Conservation (phyloP, 2,888 invertebrate genomes). For the Metacarcinus magister region DNA sequence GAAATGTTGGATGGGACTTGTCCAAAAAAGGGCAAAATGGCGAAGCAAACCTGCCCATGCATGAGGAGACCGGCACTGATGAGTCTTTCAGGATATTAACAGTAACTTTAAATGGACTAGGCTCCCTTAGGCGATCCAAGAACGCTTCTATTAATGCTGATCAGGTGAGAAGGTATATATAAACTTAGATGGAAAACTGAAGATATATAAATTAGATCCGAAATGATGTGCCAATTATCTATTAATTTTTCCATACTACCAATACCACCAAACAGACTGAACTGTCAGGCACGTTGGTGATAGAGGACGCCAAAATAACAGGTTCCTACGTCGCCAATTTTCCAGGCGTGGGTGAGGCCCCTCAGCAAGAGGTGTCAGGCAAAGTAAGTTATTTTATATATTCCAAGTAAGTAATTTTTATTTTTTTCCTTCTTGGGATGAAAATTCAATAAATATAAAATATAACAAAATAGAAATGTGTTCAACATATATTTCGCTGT, state of each 20-base stretch:
- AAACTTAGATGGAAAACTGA: not conserved
- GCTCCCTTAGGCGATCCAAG: constrained; percentile 56
- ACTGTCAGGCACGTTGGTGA: constrained; percentile 20
- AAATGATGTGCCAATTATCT: not conserved
- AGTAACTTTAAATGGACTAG: constrained; percentile 16
- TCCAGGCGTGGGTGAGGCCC: constrained; percentile 51
- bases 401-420: not conserved
- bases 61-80: not conserved
- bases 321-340: constrained; percentile 37
- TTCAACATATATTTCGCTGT: not conserved
- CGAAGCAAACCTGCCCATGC: constrained; percentile 12
- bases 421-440: too few relatives aligned
- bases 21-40: constrained; percentile 36
- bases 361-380: not conserved
- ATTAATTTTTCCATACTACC: too few relatives aligned
- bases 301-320: constrained; percentile 34
- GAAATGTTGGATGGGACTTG: constrained; percentile 7
- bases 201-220: not conserved
- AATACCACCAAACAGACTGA: not conserved
- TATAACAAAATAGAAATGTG: too few relatives aligned
- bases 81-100: constrained; percentile 11
- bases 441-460: too few relatives aligned
- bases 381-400: not conserved
- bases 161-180: constrained; percentile 4
- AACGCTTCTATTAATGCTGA: not conserved